A percentile compares a stretch with the other conserved stretches of the same genome.
phyloP scores from a whole-genome alignment of 2,888 invertebrate genomes.

The Lamellibrachia satsuma region DNA sequence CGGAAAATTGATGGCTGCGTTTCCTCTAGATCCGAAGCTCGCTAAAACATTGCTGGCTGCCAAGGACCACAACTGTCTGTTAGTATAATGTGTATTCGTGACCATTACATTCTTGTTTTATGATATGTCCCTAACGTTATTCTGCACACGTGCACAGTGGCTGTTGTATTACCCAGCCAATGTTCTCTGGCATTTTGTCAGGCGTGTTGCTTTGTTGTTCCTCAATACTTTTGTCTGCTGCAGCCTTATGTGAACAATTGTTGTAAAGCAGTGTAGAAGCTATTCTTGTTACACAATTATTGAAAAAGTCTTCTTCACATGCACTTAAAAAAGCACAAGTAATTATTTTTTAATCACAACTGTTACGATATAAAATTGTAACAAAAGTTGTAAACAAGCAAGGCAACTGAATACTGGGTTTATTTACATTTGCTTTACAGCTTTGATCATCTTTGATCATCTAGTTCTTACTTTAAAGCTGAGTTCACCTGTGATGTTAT shows the following conservation, averaged over 20 bases:
- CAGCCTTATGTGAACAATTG: too few species aligned
- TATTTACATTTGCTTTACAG: too few species aligned
- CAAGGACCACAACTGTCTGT: slow-evolving; percentile 74
- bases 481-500: neutral
- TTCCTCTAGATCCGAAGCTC: slow-evolving; percentile 91
- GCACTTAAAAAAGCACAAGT: too few species aligned
- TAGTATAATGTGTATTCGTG: slow-evolving; percentile 45
- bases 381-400: too few species aligned
- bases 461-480: neutral
- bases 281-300: too few species aligned
- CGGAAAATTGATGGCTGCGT: slow-evolving; percentile 86
- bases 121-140: neutral
- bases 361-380: too few species aligned
- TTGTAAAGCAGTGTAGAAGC: too few species aligned
- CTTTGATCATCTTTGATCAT: too few species aligned
- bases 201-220: neutral
- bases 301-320: too few species aligned
- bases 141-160: neutral
- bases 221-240: neutral
- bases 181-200: neutral
- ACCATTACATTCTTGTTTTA: neutral
- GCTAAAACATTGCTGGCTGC: slow-evolving; percentile 84
- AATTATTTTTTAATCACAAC: too few species aligned
- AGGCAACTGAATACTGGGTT: too few species aligned
- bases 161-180: neutral